phyloP scores from a whole-genome alignment of 2,888 invertebrate genomes.

The Trachelus troglodyta region DNA sequence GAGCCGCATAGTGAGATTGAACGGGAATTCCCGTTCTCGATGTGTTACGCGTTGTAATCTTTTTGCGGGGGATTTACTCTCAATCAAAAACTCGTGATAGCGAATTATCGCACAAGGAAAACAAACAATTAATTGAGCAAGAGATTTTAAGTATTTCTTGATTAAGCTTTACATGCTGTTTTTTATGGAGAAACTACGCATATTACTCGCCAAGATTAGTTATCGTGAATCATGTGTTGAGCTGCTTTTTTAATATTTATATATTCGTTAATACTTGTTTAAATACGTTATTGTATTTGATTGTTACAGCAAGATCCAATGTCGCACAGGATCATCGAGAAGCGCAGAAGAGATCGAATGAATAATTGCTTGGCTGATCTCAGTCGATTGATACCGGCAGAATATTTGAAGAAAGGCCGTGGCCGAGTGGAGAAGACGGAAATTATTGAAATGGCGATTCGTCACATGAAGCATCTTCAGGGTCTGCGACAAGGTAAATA shows the following conservation, averaged over 20 bases:
- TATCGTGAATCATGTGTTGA: background rate
- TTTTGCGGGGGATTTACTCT: no score
- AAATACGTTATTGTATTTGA: slow-evolving; percentile 13
- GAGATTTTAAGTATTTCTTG: no score
- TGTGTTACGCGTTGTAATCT: no score
- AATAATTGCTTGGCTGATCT: slow-evolving; percentile 96
- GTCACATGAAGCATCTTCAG: slow-evolving; percentile 91
- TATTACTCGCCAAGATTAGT: background rate
- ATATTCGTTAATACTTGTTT: background rate
- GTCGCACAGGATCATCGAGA: slow-evolving; percentile 98
- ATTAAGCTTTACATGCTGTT: no score
- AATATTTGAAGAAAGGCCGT: slow-evolving; percentile 93
- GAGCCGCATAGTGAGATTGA: no score
- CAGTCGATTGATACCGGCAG: slow-evolving; percentile 91
- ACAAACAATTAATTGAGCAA: no score
- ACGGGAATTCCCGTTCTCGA: no score
- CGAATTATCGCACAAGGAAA: no score
- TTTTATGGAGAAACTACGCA: no score
- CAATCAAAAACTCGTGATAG: no score
- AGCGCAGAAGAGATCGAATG: slow-evolving; percentile 94
- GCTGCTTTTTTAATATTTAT: background rate
- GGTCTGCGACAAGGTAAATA: slow-evolving; percentile 68
- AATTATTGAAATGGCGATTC: slow-evolving; percentile 97
- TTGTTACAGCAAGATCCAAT: slow-evolving; percentile 87
- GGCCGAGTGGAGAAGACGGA: slow-evolving; percentile 97